Percentiles rank a stretch among this genome's conserved stretches.
Evolutionary conservation across 2,888 invertebrate species (phyloP).

Genomic region (Sabellastarte sp.): DNA sequence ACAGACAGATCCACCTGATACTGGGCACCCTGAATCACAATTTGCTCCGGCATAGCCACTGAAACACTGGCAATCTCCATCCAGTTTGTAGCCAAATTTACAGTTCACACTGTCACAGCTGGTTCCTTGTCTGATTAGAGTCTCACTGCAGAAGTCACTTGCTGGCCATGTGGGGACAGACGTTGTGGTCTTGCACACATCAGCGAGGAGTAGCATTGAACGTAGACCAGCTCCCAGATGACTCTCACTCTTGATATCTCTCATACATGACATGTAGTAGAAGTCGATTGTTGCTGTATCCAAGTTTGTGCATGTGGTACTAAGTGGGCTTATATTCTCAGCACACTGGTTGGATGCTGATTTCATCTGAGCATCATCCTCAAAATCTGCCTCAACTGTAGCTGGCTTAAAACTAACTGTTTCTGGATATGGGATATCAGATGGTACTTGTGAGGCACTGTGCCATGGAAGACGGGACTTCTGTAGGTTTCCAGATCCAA

Average conservation of each 20-base stretch:
- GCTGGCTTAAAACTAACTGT: not conserved
- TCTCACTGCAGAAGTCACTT: not conserved
- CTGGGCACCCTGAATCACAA: slow-evolving; percentile 32
- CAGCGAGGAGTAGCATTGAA: not conserved
- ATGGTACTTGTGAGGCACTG: not conserved
- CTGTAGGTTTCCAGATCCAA: not conserved
- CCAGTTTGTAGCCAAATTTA: not conserved
- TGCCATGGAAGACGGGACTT: not conserved
- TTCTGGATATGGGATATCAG: not conserved
- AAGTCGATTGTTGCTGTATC: not conserved
- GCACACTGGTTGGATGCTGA: not conserved
- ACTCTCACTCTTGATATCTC: not conserved
- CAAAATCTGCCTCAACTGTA: not conserved
- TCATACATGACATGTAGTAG: not conserved
- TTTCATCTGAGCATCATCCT: not conserved
- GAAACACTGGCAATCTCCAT: slow-evolving; percentile 28
- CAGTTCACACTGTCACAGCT: not conserved
- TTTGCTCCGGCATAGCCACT: slow-evolving; percentile 32
- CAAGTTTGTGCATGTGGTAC: not conserved
- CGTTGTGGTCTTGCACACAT: not conserved
- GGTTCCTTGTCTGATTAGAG: not conserved
- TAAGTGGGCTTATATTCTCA: too few species aligned
- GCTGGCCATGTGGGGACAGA: not conserved
- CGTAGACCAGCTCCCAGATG: not conserved
- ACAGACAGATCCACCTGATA: slow-evolving; percentile 17